Evolutionary conservation across 2,888 invertebrate species (phyloP).

Genomic region (Microctonus aethiopoides): DNA sequence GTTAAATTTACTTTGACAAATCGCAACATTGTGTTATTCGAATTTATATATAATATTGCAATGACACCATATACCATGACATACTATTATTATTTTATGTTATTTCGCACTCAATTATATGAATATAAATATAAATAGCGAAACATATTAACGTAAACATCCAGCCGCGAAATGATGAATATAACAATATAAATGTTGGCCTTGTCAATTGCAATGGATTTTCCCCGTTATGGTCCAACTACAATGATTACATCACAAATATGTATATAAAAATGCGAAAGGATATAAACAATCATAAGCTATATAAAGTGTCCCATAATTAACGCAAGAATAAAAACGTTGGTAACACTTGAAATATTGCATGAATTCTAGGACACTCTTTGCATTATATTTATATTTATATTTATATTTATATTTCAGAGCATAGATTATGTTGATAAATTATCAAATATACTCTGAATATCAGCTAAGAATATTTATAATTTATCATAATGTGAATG

Average conservation of each 20-base stretch:
- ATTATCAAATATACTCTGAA: no score
- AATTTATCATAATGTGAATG: no score
- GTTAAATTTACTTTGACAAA: not conserved
- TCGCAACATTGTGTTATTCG: not conserved
- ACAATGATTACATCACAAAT: not conserved
- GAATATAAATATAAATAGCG: not conserved
- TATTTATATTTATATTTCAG: no score
- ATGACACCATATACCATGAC: not conserved
- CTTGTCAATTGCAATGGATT: slow-evolving; percentile 36
- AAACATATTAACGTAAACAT: slow-evolving; percentile 48
- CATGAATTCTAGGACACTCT: no score
- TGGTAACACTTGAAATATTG: no score
- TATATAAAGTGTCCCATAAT: no score
- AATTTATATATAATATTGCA: not conserved
- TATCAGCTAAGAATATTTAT: no score
- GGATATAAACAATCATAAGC: no score
- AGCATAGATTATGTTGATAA: no score
- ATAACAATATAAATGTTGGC: slow-evolving; percentile 30
- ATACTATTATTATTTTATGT: not conserved
- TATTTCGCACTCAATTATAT: not conserved
- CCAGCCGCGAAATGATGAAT: slow-evolving; percentile 48
- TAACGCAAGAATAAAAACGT: no score
- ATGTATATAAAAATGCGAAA: no score
- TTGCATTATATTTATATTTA: no score
- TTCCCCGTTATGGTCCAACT: slow-evolving; percentile 18